Percentiles rank a stretch among this genome's conserved stretches.
These are phyloP conservation scores for Achlya flavicornis DNA, from an alignment of 2,888 invertebrate genomes.

Conservation along the genomic window DNA sequence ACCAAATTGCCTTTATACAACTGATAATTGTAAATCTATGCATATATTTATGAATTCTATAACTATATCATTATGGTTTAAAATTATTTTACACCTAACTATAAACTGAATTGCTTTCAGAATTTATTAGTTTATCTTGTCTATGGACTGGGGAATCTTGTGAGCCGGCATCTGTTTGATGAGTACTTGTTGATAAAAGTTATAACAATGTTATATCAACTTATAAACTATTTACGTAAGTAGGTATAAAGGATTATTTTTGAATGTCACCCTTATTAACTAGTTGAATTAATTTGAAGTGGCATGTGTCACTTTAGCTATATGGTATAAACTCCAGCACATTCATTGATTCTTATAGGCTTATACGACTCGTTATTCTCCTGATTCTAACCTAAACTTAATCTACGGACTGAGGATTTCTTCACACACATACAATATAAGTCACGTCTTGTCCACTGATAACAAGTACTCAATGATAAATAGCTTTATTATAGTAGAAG, in stretches of 20 bases:
- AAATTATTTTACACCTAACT: not conserved
- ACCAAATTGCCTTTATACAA: not conserved
- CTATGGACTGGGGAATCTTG: not conserved
- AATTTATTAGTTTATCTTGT: constrained; percentile 9
- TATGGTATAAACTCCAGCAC: too few species aligned
- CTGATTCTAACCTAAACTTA: too few species aligned
- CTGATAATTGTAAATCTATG: not conserved
- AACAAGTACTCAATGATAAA: not conserved
- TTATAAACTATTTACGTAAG: not conserved
- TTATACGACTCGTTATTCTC: too few species aligned
- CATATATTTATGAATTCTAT: not conserved
- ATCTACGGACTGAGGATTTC: not conserved
- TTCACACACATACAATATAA: not conserved
- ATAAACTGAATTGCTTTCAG: not conserved
- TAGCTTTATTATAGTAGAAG: not conserved
- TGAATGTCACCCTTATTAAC: too few species aligned
- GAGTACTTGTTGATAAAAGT: constrained; percentile 1
- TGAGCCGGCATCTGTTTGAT: constrained; percentile 3
- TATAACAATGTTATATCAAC: not conserved
- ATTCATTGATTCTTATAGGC: too few species aligned
- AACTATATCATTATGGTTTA: not conserved
- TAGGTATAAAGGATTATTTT: not conserved
- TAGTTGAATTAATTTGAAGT: too few species aligned
- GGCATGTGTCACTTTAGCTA: too few species aligned
- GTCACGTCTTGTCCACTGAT: not conserved